Base-by-base conservation (phyloP, 2,888 invertebrate species). In the Tetanocera ferruginea region DNA sequence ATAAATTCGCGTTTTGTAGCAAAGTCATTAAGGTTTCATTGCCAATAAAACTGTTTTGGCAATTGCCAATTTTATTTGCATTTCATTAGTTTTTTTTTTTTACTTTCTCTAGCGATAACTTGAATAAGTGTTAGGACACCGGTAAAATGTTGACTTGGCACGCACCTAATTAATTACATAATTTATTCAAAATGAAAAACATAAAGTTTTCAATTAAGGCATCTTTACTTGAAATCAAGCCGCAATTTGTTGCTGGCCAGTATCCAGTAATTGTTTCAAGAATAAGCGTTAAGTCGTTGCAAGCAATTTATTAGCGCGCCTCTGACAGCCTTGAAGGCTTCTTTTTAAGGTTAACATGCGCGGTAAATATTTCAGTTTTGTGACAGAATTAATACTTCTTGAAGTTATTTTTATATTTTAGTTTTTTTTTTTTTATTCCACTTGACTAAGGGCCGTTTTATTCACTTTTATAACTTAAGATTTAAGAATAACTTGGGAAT, bases 131-230 rank as follows among this genome's bases (percentile, higher is more conserved):
- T 23, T 60, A 6, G 25, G 57, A 5, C 25, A 25, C 4, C 57
- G 23, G 5, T 8, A 25, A 60, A 60, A 25, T 60, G 57, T 60
- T 60, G 28, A 60, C 57, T 60, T 60, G 57, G 57, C 57, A 25
- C 57, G 57, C 57, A 60, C 57, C 28, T 55, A 23, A 23, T 9
- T 5, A 25, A 23, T 23, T 14, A 14, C 25, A 60, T 23, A 55
- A 60, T 60, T 60, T 60, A 60, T 60, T 60, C 57, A 60, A 60
- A 11, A 25, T 25, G 57, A 60, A 60, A 60, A 23, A 28, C 57
- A 23, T 60, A 25, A 6, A 14, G 14, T 43, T 37, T 43, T 43
- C 43, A 43, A 14, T 43, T 43, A 43, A 43, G 11, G 14, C 11
- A 43, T 14, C 14, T 43, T 43, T 43, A 11, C 43, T 43, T 11